phyloP scores from a whole-genome alignment of 2,797 vertebrate species.

The Hirundo rustica region DNA sequence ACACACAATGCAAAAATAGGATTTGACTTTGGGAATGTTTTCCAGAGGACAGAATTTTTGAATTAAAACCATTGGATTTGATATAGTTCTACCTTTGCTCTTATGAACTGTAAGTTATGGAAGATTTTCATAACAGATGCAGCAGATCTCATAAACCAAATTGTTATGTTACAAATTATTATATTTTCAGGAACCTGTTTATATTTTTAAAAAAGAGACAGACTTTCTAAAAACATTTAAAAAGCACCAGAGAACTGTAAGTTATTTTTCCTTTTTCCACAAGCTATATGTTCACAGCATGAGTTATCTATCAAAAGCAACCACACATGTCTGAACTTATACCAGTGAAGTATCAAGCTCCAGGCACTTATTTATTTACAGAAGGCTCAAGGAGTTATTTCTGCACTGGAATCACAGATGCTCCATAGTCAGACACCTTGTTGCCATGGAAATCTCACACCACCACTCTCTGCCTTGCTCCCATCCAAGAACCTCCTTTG shows the following conservation, averaged over 20 bases:
- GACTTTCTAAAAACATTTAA: background rate
- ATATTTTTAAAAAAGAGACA: background rate
- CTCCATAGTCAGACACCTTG: conserved; percentile 5
- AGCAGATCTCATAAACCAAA: conserved; percentile 62
- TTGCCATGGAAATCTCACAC: conserved; percentile 42
- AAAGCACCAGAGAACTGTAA: background rate
- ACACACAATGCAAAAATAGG: background rate
- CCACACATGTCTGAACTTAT: background rate
- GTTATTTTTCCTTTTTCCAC: background rate
- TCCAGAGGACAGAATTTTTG: conserved; percentile 55
- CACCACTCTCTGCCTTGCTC: background rate
- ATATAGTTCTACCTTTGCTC: conserved; percentile 43
- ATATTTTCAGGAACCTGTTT: conserved; percentile 45
- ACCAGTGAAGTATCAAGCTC: background rate
- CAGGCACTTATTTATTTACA: conserved; percentile 30
- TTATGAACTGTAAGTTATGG: conserved; percentile 44
- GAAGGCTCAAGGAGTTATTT: conserved; percentile 27
- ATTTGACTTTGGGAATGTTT: conserved; percentile 10
- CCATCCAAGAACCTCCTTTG: background rate
- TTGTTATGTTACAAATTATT: conserved; percentile 42
- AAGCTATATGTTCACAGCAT: background rate
- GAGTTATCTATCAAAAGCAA: conserved; percentile 32
- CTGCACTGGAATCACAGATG: conserved; percentile 4
- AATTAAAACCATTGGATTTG: conserved; percentile 60
- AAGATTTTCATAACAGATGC: conserved; percentile 51